These are phyloP conservation scores for Epinotia bilunana DNA, from an alignment of 2,888 invertebrate genomes.

Conservation along the genomic window DNA sequence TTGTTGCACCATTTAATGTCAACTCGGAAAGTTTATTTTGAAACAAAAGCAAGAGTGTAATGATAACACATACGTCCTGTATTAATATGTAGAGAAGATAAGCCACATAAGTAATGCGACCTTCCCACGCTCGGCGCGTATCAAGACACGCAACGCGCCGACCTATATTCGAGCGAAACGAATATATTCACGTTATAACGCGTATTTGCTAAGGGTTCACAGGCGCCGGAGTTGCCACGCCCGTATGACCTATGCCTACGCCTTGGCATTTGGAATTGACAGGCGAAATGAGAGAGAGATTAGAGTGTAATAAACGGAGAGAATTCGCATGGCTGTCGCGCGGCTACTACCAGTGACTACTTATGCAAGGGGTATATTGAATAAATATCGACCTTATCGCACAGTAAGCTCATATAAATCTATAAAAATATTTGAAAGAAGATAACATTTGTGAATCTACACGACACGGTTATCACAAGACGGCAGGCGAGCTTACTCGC, in stretches of 20 bases:
- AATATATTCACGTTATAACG: conserved; percentile 32
- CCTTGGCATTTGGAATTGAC: not conserved
- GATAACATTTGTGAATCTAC: too few relatives aligned
- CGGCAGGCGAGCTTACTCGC: too few relatives aligned
- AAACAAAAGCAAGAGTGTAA: conserved; percentile 31
- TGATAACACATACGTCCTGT: conserved; percentile 10
- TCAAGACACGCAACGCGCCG: conserved; percentile 53
- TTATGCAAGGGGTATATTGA: too few relatives aligned
- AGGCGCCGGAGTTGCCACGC: conserved; percentile 15
- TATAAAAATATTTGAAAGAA: too few relatives aligned
- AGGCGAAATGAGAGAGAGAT: not conserved
- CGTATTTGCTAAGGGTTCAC: conserved; percentile 26
- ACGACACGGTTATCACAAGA: too few relatives aligned
- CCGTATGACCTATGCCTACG: not conserved
- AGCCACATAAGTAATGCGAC: conserved; percentile 53
- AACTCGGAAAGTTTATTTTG: not conserved
- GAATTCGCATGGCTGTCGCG: too few relatives aligned
- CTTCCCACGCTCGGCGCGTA: conserved; percentile 66
- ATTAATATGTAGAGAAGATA: conserved; percentile 40
- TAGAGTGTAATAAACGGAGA: not conserved
- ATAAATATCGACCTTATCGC: too few relatives aligned
- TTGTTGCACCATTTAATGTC: too few relatives aligned
- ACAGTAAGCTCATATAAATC: too few relatives aligned
- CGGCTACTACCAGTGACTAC: too few relatives aligned
- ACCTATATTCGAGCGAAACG: conserved; percentile 36